Conservation (phyloP, 2,888 invertebrate species). For the Cephalotes varians region DNA sequence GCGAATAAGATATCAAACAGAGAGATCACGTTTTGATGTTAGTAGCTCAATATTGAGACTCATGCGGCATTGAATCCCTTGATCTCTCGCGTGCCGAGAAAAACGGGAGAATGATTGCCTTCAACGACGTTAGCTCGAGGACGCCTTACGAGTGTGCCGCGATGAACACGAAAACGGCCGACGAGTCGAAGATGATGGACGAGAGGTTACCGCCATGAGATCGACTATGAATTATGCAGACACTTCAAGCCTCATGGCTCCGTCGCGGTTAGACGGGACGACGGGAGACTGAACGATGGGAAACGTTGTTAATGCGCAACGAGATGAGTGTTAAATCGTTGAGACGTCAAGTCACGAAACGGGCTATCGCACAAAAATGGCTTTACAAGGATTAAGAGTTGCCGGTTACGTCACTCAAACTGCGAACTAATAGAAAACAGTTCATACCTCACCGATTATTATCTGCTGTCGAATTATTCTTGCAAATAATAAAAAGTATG, state of each 20-base stretch:
- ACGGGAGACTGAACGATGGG: constrained; percentile 18
- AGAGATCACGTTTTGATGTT: background rate
- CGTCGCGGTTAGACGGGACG: constrained; percentile 44
- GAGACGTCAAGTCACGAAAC: constrained; percentile 37
- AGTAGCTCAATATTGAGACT: background rate
- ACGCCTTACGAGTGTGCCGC: constrained; percentile 16
- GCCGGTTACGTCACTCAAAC: background rate
- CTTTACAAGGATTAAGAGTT: background rate
- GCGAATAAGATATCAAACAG: background rate
- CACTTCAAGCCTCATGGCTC: constrained; percentile 46
- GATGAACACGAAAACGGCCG: constrained; percentile 48
- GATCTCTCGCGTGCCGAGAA: background rate
- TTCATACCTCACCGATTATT: background rate
- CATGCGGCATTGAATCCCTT: background rate
- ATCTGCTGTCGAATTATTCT: background rate
- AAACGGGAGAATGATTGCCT: constrained; percentile 8
- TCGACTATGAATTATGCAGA: constrained; percentile 66
- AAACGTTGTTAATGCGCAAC: constrained; percentile 45
- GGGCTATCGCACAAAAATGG: constrained; percentile 15
- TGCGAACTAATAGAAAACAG: background rate
- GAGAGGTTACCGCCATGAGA: constrained; percentile 53
- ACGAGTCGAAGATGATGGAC: constrained; percentile 58
- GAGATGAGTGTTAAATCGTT: constrained; percentile 48
- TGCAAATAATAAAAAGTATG: background rate
- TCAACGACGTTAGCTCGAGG: constrained; percentile 25